These are phyloP conservation scores for Strix aluco DNA, from an alignment of 2,113 vertebrate species.

Conservation along the genomic window DNA sequence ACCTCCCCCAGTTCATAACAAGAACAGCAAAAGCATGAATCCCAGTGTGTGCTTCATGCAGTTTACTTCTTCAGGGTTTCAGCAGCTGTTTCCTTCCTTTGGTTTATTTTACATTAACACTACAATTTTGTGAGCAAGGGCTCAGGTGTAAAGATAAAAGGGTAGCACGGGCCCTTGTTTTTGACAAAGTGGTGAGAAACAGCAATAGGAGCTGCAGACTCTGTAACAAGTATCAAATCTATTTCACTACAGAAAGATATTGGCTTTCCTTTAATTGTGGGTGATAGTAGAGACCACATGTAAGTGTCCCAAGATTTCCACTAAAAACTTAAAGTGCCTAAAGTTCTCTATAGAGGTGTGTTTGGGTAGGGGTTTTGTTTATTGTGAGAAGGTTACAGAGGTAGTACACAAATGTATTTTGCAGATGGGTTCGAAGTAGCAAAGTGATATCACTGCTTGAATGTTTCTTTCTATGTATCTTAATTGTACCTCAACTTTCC, in stretches of 20 bases:
- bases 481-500: background rate
- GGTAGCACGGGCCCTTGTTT: background rate
- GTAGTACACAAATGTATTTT: background rate
- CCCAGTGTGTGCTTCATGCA: background rate
- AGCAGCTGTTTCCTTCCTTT: background rate
- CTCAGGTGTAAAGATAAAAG: background rate
- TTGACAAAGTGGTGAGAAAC: background rate
- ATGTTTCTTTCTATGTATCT: background rate
- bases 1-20: background rate
- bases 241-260: background rate
- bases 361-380: background rate
- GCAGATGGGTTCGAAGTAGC: background rate
- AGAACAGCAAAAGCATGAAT: background rate
- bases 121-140: background rate
- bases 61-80: conserved; percentile 1
- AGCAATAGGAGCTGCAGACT: background rate
- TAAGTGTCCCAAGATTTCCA: background rate
- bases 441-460: background rate
- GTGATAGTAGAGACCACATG: background rate
- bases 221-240: background rate
- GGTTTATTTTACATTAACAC: background rate
- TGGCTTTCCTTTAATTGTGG: background rate
- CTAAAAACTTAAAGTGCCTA: background rate
- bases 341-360: background rate
- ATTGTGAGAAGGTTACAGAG: background rate